Percentiles rank a stretch among this genome's conserved stretches.
Conservation (phyloP, 2,113 vertebrate genomes). For the Lichenostomus cassidix region DNA sequence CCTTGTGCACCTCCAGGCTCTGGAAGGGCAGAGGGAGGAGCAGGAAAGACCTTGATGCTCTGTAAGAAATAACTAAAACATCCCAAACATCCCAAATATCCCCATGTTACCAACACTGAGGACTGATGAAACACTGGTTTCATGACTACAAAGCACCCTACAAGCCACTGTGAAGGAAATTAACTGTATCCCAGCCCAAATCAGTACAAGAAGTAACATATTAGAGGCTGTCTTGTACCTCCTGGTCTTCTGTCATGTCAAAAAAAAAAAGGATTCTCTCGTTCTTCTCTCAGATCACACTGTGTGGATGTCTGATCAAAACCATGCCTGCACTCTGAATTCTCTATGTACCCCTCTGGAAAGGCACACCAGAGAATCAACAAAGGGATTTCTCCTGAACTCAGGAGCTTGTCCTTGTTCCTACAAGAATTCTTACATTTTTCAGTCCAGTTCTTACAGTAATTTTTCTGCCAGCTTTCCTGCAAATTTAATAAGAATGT, state of each 20-base stretch:
- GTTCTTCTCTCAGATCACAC: neutral
- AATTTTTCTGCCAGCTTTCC: neutral
- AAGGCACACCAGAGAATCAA: neutral
- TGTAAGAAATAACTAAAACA: neutral
- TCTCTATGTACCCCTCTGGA: neutral
- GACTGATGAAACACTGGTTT: neutral
- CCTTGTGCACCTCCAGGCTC: neutral
- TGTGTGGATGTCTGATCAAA: neutral
- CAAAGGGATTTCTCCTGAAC: neutral
- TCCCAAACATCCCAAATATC: no score
- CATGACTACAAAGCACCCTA: neutral
- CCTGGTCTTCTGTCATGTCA: neutral
- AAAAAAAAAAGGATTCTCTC: neutral
- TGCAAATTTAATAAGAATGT: neutral
- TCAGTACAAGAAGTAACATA: neutral
- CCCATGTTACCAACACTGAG: neutral
- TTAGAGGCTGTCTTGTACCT: neutral
- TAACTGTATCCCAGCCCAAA: neutral
- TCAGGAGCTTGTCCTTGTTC: neutral
- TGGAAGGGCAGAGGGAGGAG: no score
- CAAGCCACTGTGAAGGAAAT: neutral
- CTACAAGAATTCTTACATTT: neutral
- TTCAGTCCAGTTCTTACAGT: neutral
- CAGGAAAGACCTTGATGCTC: neutral
- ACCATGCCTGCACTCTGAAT: neutral